Conservation (phyloP, 2,113 vertebrate genomes). For the Hiodon tergisus region DNA sequence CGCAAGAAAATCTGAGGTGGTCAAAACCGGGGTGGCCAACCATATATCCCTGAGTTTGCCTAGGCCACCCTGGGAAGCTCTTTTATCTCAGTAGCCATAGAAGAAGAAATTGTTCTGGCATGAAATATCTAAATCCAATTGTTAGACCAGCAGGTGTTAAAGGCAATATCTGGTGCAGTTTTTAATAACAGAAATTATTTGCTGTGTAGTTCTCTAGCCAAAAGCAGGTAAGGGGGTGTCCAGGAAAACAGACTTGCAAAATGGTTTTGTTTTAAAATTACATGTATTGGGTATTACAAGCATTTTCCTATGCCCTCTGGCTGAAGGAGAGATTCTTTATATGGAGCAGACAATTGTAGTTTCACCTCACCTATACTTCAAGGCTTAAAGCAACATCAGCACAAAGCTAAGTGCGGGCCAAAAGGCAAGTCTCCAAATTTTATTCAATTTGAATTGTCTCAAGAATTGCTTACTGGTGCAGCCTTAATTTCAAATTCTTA, state of each 20-base stretch:
- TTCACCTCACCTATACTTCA: conserved; percentile 65
- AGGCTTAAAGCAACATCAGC: conserved; percentile 60
- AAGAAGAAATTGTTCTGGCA: not conserved
- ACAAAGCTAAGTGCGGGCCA: conserved; percentile 44
- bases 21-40: too few relatives aligned
- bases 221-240: not conserved
- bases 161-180: not conserved
- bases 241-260: not conserved
- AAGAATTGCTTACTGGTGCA: conserved; percentile 7
- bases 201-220: not conserved
- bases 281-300: not conserved
- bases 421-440: conserved; percentile 36
- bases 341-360: conserved; percentile 37
- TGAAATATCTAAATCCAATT: not conserved
- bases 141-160: not conserved
- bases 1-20: too few relatives aligned
- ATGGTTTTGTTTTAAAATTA: not conserved
- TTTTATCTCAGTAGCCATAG: not conserved
- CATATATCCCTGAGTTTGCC: too few relatives aligned
- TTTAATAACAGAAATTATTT: not conserved
- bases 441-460: conserved; percentile 28
- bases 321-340: not conserved
- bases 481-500: conserved; percentile 6
- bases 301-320: not conserved
- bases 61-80: too few relatives aligned